Base-by-base conservation (phyloP, 1,140 invertebrate species). In the Trinorchestia longiramus region DNA sequence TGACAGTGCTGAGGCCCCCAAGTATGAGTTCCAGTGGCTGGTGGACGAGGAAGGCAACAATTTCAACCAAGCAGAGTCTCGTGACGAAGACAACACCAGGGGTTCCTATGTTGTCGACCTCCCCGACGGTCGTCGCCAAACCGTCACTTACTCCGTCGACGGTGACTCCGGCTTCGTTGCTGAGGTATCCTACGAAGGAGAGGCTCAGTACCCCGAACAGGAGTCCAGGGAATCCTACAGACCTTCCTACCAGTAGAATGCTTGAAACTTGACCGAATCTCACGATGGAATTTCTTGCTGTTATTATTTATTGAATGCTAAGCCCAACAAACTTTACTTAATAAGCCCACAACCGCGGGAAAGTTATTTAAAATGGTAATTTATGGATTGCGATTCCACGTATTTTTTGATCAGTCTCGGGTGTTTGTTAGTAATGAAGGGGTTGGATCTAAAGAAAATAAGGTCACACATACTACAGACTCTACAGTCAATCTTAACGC, bases 131-230 rank as follows among this genome's bases (percentile, higher is more conserved):
- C 95, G 96, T 36, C 94, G 90, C 47, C 96, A 96, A 42, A 96
- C 95, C 87, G 96, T 96, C 42, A 96, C 62, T 15, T 97, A 97
- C 95, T 96, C 95, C 88, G 96, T 96, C 57, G 77, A 88, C 43
- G 97, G 96, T 44, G 96, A 96, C 95, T 96, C 96, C 87, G 97
- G 97, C 23, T 97, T 96, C 47, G 95, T 97, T 23, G 97, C 97
- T 96, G 96, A 97, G 94, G 96, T 97, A 45, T 88, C 97, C 43
- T 97, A 97, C 88, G 96, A 96, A 43, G 97, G 96, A 47, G 96
- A 97, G 44, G 95, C 96, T 92, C 96, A 96, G 62, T 96, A 97
- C 95, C 95, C 95, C 41, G 57, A 95, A 44, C 43, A 94, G 40
- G 92, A 94, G 92, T 94, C 92, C 44, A 23, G 44, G 41, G 92